Conservation (phyloP, 1,140 invertebrate species). For the Drosophila chauvacae region DNA sequence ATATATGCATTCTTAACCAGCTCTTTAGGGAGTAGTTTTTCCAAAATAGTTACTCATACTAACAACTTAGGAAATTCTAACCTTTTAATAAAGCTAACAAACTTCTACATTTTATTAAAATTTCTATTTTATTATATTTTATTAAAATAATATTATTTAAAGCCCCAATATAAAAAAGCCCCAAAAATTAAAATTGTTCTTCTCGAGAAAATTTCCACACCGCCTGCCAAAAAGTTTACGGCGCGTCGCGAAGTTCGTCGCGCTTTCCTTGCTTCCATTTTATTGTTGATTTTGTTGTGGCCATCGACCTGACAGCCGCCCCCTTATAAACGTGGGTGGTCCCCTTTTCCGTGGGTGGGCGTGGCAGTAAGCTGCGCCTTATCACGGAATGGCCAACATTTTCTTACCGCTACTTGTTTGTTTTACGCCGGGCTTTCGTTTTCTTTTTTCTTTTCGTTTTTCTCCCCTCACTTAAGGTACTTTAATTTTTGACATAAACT, state of each 20-base stretch:
- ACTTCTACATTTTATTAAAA: not conserved
- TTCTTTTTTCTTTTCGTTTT: not conserved
- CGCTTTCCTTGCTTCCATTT: conserved; percentile 52
- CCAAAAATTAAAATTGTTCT: too few species aligned
- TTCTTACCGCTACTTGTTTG: conserved; percentile 72
- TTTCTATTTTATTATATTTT: too few species aligned
- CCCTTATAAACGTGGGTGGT: conserved; percentile 1
- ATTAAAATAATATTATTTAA: not conserved
- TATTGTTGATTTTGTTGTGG: conserved; percentile 50
- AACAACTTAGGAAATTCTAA: not conserved
- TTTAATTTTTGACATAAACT: not conserved
- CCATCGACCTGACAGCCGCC: conserved; percentile 55
- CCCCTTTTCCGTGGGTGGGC: conserved; percentile 34
- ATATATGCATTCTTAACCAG: too few species aligned
- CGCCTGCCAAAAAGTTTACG: conserved; percentile 74
- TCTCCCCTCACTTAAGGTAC: not conserved
- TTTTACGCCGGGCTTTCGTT: conserved; percentile 34
- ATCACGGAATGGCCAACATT: conserved; percentile 73
- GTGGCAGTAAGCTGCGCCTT: conserved; percentile 57
- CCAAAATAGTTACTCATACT: too few species aligned
- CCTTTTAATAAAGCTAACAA: not conserved
- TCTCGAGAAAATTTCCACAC: not conserved
- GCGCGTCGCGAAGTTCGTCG: conserved; percentile 62
- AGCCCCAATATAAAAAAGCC: not conserved
- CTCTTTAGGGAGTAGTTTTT: too few species aligned